Evolutionary conservation across 2,888 invertebrate genomes (phyloP), one percentile per base, ranked within the genome.

Genomic region (Drosophila suboccidentalis): DNA sequence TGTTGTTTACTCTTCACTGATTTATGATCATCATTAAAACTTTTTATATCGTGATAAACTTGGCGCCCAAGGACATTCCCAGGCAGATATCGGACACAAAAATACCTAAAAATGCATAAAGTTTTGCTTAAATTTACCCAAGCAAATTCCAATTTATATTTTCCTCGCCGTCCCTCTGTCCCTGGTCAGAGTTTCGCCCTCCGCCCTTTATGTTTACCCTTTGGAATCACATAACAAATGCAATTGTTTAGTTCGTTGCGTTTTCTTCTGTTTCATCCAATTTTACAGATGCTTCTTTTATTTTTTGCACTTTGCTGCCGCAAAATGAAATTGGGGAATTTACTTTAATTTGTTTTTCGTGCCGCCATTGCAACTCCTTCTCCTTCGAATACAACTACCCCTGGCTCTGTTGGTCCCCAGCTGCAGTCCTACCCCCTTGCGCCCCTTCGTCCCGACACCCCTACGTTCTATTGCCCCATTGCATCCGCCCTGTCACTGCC

Each of bases 261-360:
- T 83, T 86, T 88, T 65, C 77, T 72, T 72, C 80, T 70, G 59
- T 69, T 81, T 63, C 60, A 63, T 78, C 58, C 75, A 81, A 68
- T 81, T 78, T 51, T 61, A 63, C 68, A 89, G 80, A 70, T 75
- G 79, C 46, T 41, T 8, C 55, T 36, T 53, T 62, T 67, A 46
- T 58, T 59, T 60, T 55, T 57, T 65, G 57, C 65, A 57, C 61
- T 74, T 84, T 84, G 85, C 75, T 89, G 80, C 90, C 90, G 70
- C 83, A 84, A 78, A 84, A 84, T 84, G 84, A 87, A 84, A 84
- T 84, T 84, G 84, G 84, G 90, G 90, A 84, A 84, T 84, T 84
- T 89, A 89, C 90, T 84, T 84, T 84, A 84, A 84, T 84, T 84
- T 84, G 84, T 79, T 84, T 84, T 89, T 85, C 90, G 88, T 89